Base-by-base conservation (phyloP, 2,113 vertebrate species). In the Morphnarchus princeps region DNA sequence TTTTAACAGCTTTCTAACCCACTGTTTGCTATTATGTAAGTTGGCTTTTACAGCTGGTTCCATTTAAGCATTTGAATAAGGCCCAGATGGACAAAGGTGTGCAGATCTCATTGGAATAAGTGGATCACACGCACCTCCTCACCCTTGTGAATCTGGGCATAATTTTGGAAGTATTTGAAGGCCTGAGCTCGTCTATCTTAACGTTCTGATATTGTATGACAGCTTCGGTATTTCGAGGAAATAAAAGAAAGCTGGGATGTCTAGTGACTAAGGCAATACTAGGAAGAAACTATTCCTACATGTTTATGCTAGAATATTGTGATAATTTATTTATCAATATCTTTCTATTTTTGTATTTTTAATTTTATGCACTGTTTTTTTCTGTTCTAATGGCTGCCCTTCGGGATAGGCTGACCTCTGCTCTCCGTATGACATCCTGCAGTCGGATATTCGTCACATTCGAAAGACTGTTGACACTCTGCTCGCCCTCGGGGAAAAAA, bases 361-460 rank as follows among this genome's bases (percentile, higher is more conserved):
- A 98, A 98, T 98, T 82, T 97, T 98, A 90, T 98, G 97, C 97
- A 98, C 96, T 98, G 96, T 98, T 97, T 98, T 98, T 98, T 97
- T 98, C 97, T 98, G 97, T 98, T 98, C 98, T 96, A 95, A 97
- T 80, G 98, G 97, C 97, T 98, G 97, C 97, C 98, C 97, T 96
- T 98, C 73, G 97, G 97, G 94, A 93, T 99, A 99, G 99, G 98
- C 99, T 82, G 99, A 98, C 96, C 98, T 99, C 96, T 99, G 99
- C 98, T 99, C 99, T 96, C 98, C 99, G 87, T 99, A 98, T 97
- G 99, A 99, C 98, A 98, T 99, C 98, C 99, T 98, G 98, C 99
- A 99, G 97, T 98, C 98, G 97, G 99, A 99, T 95, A 98, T 99
- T 97, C 98, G 97, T 97, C 99, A 98, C 69, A 97, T 99, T 96